Evolutionary conservation across 1,140 invertebrate species (phyloP).

Genomic region (Drosophila rhopaloa): DNA sequence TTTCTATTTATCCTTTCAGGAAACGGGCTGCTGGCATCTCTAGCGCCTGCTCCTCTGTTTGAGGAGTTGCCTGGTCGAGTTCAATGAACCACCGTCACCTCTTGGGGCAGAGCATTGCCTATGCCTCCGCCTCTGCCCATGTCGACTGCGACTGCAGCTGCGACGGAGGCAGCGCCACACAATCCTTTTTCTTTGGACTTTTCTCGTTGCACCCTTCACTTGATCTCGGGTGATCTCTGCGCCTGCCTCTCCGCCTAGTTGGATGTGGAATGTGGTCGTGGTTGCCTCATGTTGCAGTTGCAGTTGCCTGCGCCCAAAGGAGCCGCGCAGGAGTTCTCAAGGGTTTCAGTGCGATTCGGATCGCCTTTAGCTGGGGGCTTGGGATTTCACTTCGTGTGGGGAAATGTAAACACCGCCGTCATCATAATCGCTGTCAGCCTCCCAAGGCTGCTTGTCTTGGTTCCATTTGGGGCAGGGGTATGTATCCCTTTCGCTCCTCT

Average conservation of each 20-base stretch:
- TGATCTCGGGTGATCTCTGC: conserved; percentile 70
- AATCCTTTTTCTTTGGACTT: conserved; percentile 76
- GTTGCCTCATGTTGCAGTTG: neutral
- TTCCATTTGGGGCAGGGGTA: conserved; percentile 3
- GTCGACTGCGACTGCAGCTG: conserved; percentile 18
- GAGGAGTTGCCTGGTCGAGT: conserved; percentile 51
- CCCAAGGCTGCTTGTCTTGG: conserved; percentile 36
- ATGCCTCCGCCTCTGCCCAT: conserved; percentile 19
- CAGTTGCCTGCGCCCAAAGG: conserved; percentile 36
- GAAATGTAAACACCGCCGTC: conserved; percentile 77
- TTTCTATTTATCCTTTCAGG: conserved; percentile 13
- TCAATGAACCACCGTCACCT: conserved; percentile 80
- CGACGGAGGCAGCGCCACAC: conserved; percentile 32
- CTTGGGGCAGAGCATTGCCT: conserved; percentile 65
- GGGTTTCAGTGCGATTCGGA: conserved; percentile 68
- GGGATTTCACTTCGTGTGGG: conserved; percentile 72
- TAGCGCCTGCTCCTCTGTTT: conserved; percentile 34
- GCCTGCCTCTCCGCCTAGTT: conserved; percentile 32
- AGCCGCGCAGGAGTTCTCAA: conserved; percentile 76
- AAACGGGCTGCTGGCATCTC: conserved; percentile 16
- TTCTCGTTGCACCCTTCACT: conserved; percentile 75
- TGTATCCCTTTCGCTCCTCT: conserved; percentile 63
- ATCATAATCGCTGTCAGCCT: conserved; percentile 62
- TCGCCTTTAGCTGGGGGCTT: conserved; percentile 62
- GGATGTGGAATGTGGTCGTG: conserved; percentile 38